phyloP scores from a whole-genome alignment of 92 coral and sea anemone genomes.

The Siderastrea siderea region DNA sequence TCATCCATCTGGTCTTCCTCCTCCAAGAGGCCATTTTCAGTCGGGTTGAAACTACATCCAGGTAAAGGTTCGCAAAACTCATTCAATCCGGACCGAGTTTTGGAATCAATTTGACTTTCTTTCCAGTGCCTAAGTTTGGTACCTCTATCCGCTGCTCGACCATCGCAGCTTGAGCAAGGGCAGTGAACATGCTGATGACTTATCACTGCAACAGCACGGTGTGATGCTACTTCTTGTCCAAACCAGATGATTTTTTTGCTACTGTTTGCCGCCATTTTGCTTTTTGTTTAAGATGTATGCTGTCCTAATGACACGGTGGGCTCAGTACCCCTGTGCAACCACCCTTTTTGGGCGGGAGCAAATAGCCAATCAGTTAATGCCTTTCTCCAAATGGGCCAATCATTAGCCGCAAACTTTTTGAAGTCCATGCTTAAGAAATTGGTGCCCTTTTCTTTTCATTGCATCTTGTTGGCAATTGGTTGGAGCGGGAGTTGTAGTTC shows the following conservation, averaged over 20 bases:
- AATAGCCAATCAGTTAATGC: slow-evolving; percentile 38
- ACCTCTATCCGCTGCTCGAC: slow-evolving; percentile 66
- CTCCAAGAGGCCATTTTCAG: slow-evolving; percentile 37
- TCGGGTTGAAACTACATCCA: slow-evolving; percentile 20
- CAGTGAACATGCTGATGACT: slow-evolving; percentile 65
- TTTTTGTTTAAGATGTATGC: background rate
- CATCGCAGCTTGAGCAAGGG: slow-evolving; percentile 63
- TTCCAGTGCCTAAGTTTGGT: background rate
- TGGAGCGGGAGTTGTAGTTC: too few species aligned
- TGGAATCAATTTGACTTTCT: slow-evolving; percentile 14
- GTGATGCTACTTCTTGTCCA: slow-evolving; percentile 56
- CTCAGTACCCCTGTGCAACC: background rate
- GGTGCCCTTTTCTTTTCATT: too few species aligned
- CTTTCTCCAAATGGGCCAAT: slow-evolving; percentile 32
- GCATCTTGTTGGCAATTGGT: too few species aligned
- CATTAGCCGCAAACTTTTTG: background rate
- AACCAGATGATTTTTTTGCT: background rate
- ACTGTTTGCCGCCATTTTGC: background rate
- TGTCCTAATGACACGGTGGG: background rate
- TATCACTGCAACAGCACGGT: slow-evolving; percentile 37
- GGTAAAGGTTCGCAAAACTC: slow-evolving; percentile 43
- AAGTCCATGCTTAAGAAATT: too few species aligned
- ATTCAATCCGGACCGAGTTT: slow-evolving; percentile 33
- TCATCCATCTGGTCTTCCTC: slow-evolving; percentile 38
- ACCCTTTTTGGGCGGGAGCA: slow-evolving; percentile 42